Percentiles rank a stretch among this genome's conserved stretches.
These are phyloP conservation scores for Oxyscelio sp. DNA, from an alignment of 2,888 invertebrate genomes.

Conservation along the genomic window DNA sequence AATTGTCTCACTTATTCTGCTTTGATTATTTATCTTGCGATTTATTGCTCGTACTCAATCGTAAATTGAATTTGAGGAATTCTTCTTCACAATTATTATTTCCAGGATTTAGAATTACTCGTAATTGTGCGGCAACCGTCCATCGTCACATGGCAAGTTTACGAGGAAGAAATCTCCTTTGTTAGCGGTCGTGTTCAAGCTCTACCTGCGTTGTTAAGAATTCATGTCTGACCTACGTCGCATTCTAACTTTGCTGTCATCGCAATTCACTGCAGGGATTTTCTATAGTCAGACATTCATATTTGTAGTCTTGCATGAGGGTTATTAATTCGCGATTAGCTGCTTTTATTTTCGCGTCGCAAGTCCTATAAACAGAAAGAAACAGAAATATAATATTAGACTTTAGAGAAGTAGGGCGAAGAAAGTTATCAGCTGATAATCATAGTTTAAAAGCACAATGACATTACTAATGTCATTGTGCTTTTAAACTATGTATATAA, in stretches of 20 bases:
- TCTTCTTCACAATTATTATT: slow-evolving; percentile 1
- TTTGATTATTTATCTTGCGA: neutral
- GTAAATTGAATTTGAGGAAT: neutral
- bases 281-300: slow-evolving; percentile 49
- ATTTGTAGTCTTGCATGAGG: slow-evolving; percentile 39
- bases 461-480: too few species aligned
- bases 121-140: neutral
- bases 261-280: slow-evolving; percentile 45
- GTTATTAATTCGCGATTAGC: slow-evolving; percentile 62
- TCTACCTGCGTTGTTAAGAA: slow-evolving; percentile 80
- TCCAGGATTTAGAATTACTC: neutral
- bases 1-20: slow-evolving; percentile 9
- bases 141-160: neutral
- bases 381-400: slow-evolving; percentile 29
- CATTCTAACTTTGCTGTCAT: slow-evolving; percentile 48
- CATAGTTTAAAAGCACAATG: too few species aligned
- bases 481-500: too few species aligned
- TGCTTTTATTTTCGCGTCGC: neutral
- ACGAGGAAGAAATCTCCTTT: slow-evolving; percentile 8
- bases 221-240: slow-evolving; percentile 84
- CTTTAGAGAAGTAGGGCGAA: too few species aligned
- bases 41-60: neutral
- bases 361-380: neutral
- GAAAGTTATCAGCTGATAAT: too few species aligned
- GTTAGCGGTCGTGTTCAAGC: slow-evolving; percentile 38